phyloP scores from a whole-genome alignment of 2,113 vertebrate genomes.

The Numenius arquata region DNA sequence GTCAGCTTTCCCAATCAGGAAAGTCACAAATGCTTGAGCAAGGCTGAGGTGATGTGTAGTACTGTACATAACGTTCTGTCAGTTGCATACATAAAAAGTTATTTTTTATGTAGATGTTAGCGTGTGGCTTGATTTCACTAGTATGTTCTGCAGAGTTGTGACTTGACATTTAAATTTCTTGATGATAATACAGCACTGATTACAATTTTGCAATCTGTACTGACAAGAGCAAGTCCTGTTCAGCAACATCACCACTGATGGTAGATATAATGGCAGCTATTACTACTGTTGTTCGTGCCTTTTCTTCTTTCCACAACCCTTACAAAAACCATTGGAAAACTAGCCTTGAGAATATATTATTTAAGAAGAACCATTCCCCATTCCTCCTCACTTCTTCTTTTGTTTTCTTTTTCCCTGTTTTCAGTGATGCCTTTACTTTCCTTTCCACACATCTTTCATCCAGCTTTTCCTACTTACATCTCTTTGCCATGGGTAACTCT shows the following conservation, averaged over 20 bases:
- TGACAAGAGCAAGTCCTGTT: background rate
- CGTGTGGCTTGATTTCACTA: background rate
- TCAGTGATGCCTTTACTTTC: slow-evolving; percentile 69
- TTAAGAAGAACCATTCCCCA: slow-evolving; percentile 15
- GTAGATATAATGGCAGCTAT: background rate
- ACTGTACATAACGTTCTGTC: background rate
- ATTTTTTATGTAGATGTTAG: background rate
- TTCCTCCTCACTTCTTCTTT: slow-evolving; percentile 57
- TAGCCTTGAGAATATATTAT: background rate
- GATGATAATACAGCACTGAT: background rate
- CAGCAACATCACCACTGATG: background rate
- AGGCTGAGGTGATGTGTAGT: background rate
- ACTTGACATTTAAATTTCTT: background rate
- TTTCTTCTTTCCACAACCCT: background rate
- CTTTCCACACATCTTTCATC: slow-evolving; percentile 70
- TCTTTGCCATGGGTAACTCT: slow-evolving; percentile 69
- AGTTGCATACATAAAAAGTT: background rate
- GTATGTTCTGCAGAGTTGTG: background rate
- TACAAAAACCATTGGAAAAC: background rate
- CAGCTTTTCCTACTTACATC: slow-evolving; percentile 65
- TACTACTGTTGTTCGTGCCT: background rate
- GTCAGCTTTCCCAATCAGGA: background rate
- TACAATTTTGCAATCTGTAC: background rate
- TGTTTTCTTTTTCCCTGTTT: slow-evolving; percentile 64
- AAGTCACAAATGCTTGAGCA: background rate